Base-by-base conservation (phyloP, 2,888 invertebrate genomes). In the Sceliomorpha sp. region DNA sequence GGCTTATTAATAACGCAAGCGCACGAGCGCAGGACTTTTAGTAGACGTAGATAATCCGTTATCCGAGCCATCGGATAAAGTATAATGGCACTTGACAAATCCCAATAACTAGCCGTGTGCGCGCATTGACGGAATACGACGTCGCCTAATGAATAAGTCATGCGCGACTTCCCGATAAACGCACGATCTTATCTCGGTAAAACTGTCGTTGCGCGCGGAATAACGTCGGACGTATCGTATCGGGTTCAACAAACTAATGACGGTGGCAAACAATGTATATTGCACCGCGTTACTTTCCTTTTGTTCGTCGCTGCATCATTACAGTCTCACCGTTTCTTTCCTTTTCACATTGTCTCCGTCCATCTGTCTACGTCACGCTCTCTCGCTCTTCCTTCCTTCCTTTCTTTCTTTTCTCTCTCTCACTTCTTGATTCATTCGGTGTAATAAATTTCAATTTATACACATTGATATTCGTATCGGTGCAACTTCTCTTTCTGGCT, bases 121-220 rank as follows among this genome's bases (percentile, higher is more conserved):
- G 29, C 68, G 70, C 74, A 64, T 71, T 73, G 70, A 72, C 75
- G 64, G 69, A 70, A 71, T 66, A 68, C 53, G 53, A 53, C 63
- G 53, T 75, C 73, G 70, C 66, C 74, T 70, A 73, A 76, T 80
- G 80, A 79, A 80, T 79, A 79, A 80, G 74, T 76, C 79, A 80
- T 80, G 79, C 76, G 78, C 72, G 76, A 75, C 69, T 62, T 68
- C 60, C 42, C 74, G 77, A 78, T 75, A 79, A 77, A 73, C 72
- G 69, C 66, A 63, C 72, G 77, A 77, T 79, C 76, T 75, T 77
- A 79, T 79, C 78, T 73, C 56, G 48, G 66, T 70, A 72, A 76
- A 76, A 79, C 63, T 77, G 72, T 72, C 72, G 70, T 40, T 59
- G 59, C 32, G 59, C 40, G 60, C 31, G 68, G 34, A 51, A 59